Percentiles rank a stretch among this genome's conserved stretches.
Conservation (phyloP, 1,140 invertebrate species). For the Bicyclus anynana region DNA sequence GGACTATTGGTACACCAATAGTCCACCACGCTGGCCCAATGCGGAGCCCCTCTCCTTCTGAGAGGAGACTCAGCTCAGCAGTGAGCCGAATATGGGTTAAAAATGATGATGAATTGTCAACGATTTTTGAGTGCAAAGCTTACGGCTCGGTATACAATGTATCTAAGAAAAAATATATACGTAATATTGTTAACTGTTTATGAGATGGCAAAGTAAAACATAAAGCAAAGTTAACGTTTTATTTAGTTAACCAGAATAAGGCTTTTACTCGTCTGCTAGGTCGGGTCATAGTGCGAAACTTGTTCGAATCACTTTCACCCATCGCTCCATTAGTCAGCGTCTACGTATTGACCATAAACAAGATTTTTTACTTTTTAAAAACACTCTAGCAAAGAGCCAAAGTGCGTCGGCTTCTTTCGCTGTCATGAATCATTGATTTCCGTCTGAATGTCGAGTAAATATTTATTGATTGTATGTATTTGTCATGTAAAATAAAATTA, state of each 20-base stretch:
- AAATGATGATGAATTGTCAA: no score
- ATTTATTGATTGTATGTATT: constrained; percentile 11
- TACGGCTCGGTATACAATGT: no score
- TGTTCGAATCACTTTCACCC: constrained; percentile 50
- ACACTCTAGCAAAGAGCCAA: constrained; percentile 7
- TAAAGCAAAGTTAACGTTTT: neutral
- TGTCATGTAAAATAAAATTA: constrained; percentile 9
- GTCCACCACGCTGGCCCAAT: no score
- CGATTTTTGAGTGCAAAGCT: no score
- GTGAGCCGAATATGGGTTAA: no score
- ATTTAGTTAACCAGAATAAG: constrained; percentile 10
- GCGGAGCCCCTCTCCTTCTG: no score
- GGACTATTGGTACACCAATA: no score
- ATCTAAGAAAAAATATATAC: no score
- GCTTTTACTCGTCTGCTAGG: constrained; percentile 9
- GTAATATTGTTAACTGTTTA: no score
- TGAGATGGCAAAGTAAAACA: neutral
- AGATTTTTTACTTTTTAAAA: constrained; percentile 37
- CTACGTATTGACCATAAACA: constrained; percentile 44
- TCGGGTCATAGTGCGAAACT: constrained; percentile 50
- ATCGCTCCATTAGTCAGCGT: constrained; percentile 47
- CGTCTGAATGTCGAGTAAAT: constrained; percentile 15
- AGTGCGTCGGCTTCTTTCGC: constrained; percentile 7
- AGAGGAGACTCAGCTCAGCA: no score
- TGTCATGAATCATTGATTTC: constrained; percentile 21